Evolutionary conservation across 2,888 invertebrate genomes (phyloP), one percentile per base, ranked within the genome.

Genomic region (Drosophila quinaria): DNA sequence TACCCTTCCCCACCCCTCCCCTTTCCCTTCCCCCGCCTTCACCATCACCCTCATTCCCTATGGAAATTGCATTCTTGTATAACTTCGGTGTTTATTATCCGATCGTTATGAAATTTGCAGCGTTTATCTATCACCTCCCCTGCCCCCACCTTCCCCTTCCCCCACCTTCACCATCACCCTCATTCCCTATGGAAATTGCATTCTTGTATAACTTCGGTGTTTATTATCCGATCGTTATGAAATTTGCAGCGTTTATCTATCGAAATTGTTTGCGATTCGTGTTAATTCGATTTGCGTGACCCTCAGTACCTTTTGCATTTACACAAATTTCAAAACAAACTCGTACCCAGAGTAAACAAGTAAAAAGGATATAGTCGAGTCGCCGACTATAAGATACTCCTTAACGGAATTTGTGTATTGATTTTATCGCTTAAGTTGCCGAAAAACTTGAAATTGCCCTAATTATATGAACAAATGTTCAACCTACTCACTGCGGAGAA

Each of bases 241-340:
- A 31, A 55, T 22, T n/a, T 15, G n/a, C 29, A 10, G 33, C 6
- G 25, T 25, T 52, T 39, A 39, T 39, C 39, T 52, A 11, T 47
- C 6, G 15, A n/a, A 22, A 22, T 37, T 22, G 37, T 41, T 42
- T 55, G 33, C 19, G 33, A 31, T 19, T 22, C 31, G 29, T 41
- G 29, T 41, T 35, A 19, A 51, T n/a, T 22, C 35, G 37, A 39
- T 37, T 15, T 52, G 39, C 31, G 33, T 54, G 55, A 55, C 55
- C 55, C 6, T 31, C 31, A 49, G 13, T 19, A 49, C 4, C 1
- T 25, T n/a, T 25, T n/a, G 0, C 13, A 44, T 44, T 44, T 22
- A 22, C 22, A 6, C 8, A 25, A 22, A 25, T 44, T 19, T 44
- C n/a, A 25, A 25, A 22, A 6, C 13, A 25, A 25, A 15, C 25